Base-by-base conservation (phyloP, 2,797 vertebrate species). In the Borostomias antarcticus region DNA sequence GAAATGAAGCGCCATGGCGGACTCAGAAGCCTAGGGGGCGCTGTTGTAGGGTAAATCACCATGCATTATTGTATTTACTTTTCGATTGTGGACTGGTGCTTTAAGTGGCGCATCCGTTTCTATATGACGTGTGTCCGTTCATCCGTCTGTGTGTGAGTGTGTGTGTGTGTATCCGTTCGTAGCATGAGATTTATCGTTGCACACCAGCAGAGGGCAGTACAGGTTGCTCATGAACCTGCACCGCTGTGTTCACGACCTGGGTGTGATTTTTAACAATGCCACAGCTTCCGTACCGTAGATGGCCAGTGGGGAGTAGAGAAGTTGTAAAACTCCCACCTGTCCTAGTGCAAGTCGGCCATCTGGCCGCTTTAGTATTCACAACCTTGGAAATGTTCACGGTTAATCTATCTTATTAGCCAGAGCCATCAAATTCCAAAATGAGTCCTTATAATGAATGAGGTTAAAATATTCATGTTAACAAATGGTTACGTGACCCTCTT, bases 341-440 rank as follows among this genome's bases (percentile, higher is more conserved):
- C 40, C 9, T n/a, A 23, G 17, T 43, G 21, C 40, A 29, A 47
- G 23, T 43, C 43, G 37, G 23, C 58, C 58, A 60, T 43, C 40
- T 60, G 58, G 15, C 6, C 10, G 45, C 40, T 43, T 47, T 43
- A 10, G 40, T 29, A n/a, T 19, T 43, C 40, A n/a, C 40, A 45
- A 60, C 40, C 58, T 60, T 60, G 37, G 26, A 43, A 60, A 43
- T 26, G 37, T 28, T n/a, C 35, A 45, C 45, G 37, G 58, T 60
- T 19, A 45, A 60, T 60, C 6, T 13, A 40, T 26, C 25, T 60
- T 45, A 60, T 45, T 26, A 60, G 35, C 58, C 33, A 26, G 23
- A 60, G 25, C 35, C 23, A 40, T 45, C 37, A 40, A 45, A 60
- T 1, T 17, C 58, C 5, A 60, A 28, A 26, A 45, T 25, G n/a